Evolutionary conservation across 2,888 invertebrate species (phyloP).

Genomic region (Acanthosoma haemorrhoidale): DNA sequence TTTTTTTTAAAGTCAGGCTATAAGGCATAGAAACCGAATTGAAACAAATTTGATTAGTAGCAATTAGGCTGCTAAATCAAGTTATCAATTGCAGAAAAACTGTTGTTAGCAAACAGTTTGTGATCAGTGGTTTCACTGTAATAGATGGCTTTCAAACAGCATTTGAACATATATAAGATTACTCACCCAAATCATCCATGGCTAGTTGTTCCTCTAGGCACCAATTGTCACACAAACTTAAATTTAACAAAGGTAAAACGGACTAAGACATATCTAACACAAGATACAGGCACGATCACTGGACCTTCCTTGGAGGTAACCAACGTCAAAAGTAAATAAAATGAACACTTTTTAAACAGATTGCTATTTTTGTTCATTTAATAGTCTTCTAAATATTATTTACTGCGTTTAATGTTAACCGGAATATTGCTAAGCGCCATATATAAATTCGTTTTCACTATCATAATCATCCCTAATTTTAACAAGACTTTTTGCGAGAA

Average conservation of each 20-base stretch:
- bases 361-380: background rate
- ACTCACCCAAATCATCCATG: slow-evolving; percentile 31
- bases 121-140: no score
- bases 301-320: slow-evolving; percentile 15
- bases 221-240: background rate
- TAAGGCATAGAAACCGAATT: no score
- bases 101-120: no score
- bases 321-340: background rate
- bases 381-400: background rate
- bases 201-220: background rate
- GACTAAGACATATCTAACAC: background rate
- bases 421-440: no score
- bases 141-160: background rate
- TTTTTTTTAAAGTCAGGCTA: no score
- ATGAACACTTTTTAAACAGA: background rate
- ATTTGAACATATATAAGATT: background rate
- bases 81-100: no score
- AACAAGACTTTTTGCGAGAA: no score
- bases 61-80: no score
- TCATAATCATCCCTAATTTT: no score
- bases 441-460: no score
- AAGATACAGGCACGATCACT: background rate
- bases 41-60: no score
- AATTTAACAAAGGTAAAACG: background rate
- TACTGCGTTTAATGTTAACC: no score